A percentile compares a stretch with the other conserved stretches of the same genome.
Evolutionary conservation across 2,797 vertebrate species (phyloP).

Genomic region (Apogon talboti): DNA sequence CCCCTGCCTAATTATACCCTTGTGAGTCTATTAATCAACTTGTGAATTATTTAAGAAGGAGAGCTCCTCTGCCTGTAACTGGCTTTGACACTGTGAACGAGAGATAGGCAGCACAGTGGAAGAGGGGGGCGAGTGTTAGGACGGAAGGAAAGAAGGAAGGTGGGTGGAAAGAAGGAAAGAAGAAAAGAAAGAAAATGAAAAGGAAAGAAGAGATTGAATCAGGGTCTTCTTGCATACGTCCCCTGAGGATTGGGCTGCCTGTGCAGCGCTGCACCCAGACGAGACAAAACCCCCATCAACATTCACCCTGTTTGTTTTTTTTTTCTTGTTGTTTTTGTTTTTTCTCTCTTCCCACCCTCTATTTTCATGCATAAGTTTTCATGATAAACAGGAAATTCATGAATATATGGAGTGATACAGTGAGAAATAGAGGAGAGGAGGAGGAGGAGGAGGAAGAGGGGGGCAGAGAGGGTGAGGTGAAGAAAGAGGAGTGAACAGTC

Average conservation of each 20-base stretch:
- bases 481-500: slow-evolving; percentile 67
- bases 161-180: slow-evolving; percentile 51
- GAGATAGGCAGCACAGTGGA: slow-evolving; percentile 61
- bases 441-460: slow-evolving; percentile 7
- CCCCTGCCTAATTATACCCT: slow-evolving; percentile 99
- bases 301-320: slow-evolving; percentile 81
- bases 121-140: slow-evolving; percentile 31
- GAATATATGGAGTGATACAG: slow-evolving; percentile 85
- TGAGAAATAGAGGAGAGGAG: slow-evolving; percentile 52
- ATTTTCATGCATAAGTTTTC: slow-evolving; percentile 86
- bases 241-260: slow-evolving; percentile 83
- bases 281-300: slow-evolving; percentile 81
- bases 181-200: slow-evolving; percentile 46
- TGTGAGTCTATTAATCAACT: slow-evolving; percentile 99
- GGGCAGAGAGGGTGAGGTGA: slow-evolving; percentile 53
- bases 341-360: slow-evolving; percentile 60
- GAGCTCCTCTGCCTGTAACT: slow-evolving; percentile 93
- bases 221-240: slow-evolving; percentile 81
- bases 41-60: slow-evolving; percentile 98
- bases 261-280: slow-evolving; percentile 70
- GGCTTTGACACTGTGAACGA: slow-evolving; percentile 88
- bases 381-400: slow-evolving; percentile 86
- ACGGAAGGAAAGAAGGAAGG: slow-evolving; percentile 37
- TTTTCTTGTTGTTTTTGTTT: slow-evolving; percentile 68
- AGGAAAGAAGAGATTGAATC: slow-evolving; percentile 68